Conservation (phyloP, 2,113 vertebrate species). For the Felis chaus region DNA sequence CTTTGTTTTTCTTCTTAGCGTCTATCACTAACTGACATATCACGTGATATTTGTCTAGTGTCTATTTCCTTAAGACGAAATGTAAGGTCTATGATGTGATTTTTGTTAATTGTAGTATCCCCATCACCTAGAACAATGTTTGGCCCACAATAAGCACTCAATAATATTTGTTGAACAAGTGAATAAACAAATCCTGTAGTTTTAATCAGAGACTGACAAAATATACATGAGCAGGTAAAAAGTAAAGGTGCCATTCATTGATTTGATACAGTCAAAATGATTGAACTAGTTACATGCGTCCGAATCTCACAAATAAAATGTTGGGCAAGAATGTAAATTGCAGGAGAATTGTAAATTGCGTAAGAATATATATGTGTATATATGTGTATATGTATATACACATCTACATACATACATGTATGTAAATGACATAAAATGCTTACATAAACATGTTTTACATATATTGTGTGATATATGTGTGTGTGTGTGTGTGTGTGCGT, state of each 20-base stretch:
- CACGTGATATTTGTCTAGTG: background rate
- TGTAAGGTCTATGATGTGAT: background rate
- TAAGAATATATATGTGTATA: background rate
- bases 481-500: no score
- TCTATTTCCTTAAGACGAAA: background rate
- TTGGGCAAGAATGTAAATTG: background rate
- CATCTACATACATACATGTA: background rate
- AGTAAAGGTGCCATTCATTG: background rate
- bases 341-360: background rate
- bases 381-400: background rate
- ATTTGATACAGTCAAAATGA: slow-evolving; percentile 12
- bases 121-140: background rate
- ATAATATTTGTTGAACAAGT: slow-evolving; percentile 26
- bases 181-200: background rate
- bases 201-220: slow-evolving; percentile 2
- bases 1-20: slow-evolving; percentile 24
- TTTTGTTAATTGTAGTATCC: background rate
- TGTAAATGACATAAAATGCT: background rate
- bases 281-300: background rate
- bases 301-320: background rate
- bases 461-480: background rate
- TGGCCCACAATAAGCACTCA: slow-evolving; percentile 1
- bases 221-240: background rate
- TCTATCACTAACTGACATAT: background rate
- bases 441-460: background rate